Percentiles rank a stretch among this genome's conserved stretches.
phyloP scores from a whole-genome alignment of 2,888 invertebrate genomes.

The Machimus atricapillus region DNA sequence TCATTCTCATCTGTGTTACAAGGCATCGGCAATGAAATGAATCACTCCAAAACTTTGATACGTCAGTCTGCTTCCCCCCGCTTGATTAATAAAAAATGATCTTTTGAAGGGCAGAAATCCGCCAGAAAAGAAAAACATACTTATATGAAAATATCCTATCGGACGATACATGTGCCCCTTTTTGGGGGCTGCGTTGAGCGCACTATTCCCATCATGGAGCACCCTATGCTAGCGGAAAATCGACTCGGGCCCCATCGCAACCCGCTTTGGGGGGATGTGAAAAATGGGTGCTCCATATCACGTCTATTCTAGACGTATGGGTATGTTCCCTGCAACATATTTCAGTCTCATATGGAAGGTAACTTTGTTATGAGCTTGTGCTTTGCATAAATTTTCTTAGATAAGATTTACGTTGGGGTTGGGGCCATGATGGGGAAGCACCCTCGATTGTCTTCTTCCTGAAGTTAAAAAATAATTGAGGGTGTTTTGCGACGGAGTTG shows the following conservation, averaged over 20 bases:
- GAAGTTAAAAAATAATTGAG: background rate
- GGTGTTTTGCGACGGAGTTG: background rate
- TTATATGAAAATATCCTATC: constrained; percentile 18
- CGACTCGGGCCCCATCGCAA: background rate
- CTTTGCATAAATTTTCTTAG: constrained; percentile 4
- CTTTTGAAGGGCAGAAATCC: constrained; percentile 34
- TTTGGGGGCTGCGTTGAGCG: background rate
- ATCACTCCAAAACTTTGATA: constrained; percentile 38
- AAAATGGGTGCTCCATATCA: constrained; percentile 8
- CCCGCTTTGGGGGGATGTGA: background rate
- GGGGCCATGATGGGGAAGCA: background rate
- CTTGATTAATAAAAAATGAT: constrained; percentile 42
- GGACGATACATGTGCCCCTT: background rate
- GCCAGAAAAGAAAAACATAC: constrained; percentile 14
- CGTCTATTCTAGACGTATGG: constrained; percentile 11
- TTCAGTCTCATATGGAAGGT: background rate
- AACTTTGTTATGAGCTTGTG: background rate
- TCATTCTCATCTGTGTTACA: background rate
- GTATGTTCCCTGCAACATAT: background rate
- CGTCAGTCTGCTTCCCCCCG: background rate
- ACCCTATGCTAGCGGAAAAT: background rate
- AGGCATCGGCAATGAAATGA: constrained; percentile 18
- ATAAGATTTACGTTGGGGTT: background rate
- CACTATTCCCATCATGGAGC: background rate
- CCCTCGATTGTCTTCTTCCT: background rate